Base-by-base conservation (phyloP, 2,113 vertebrate genomes). In the Cettia cetti region DNA sequence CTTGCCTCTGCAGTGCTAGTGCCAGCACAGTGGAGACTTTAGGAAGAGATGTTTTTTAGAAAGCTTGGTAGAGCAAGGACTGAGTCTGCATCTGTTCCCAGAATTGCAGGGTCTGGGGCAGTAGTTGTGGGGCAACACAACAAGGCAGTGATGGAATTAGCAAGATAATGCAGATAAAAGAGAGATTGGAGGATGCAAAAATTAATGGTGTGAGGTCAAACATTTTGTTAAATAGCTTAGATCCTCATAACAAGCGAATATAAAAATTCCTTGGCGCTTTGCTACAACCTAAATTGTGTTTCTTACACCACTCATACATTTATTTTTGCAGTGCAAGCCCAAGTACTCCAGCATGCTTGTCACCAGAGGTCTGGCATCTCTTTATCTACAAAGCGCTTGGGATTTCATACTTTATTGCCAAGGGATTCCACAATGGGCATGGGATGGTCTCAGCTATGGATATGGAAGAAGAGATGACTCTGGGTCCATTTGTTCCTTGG, bases 1-100 rank as follows among this genome's bases (percentile, higher is more conserved):
- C 54, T 64, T 92, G 66, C 64, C 47, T 71, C 84, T 89, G 84
- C 90, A 87, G 54, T 70, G 63, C 40, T 33, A 16, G n/a, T 84
- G 70, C 63, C 79, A 94, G 80, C 72, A 75, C 11, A 42, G 52
- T 4, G 35, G 45, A 92, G 69, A 77, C 70, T 45, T 66, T 44
- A 45, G 71, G 82, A 92, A 45, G 54, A 75, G 71, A 86, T 89
- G 77, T 23, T 94, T 96, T 96, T 92, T 78, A 84, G 91, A 89
- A 59, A 50, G 30, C 57, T 76, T 80, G 80, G 68, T 91, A 91
- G 40, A 88, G 44, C 24, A 75, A 71, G 24, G 26, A 40, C 69
- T 39, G 24, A 31, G 40, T 31, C 31, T 90, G 60, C 81, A 91
- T 82, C 57, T 84, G 27, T 35, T 83, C 68, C 85, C 42, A n/a